Percentiles rank a stretch among this genome's conserved stretches.
Conservation (phyloP, 2,797 vertebrate species). For the Heterohyrax brucei region DNA sequence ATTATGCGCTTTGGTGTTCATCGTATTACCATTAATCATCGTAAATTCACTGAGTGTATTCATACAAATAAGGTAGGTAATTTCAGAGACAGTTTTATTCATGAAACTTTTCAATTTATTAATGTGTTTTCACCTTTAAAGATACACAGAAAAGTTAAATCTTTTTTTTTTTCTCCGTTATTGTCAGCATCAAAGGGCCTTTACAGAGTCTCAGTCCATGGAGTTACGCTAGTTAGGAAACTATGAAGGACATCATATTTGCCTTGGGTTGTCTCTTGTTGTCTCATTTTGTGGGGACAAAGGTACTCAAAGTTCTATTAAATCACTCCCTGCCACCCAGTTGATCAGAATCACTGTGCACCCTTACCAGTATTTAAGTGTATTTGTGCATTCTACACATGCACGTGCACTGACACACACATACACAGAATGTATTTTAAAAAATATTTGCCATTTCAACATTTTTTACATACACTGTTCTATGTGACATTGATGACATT, state of each 20-base stretch:
- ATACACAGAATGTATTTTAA: not conserved
- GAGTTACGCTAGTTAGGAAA: not conserved
- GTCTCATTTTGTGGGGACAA: not conserved
- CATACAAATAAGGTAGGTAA: slow-evolving; percentile 88
- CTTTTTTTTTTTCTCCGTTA: slow-evolving; percentile 63
- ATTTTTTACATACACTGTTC: not conserved
- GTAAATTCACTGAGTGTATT: slow-evolving; percentile 90
- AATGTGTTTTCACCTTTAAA: slow-evolving; percentile 87
- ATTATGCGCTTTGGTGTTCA: slow-evolving; percentile 89
- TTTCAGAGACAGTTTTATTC: slow-evolving; percentile 89
- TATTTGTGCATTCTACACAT: not conserved
- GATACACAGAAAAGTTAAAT: slow-evolving; percentile 77
- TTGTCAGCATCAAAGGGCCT: slow-evolving; percentile 32
- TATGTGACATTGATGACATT: not conserved
- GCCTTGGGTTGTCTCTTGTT: not conserved
- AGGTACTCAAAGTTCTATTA: not conserved
- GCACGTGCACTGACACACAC: not conserved
- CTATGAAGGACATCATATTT: not conserved
- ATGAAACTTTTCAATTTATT: slow-evolving; percentile 87
- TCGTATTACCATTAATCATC: slow-evolving; percentile 90
- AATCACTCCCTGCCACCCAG: not conserved
- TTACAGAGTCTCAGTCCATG: not conserved
- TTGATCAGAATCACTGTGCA: not conserved
- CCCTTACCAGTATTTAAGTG: not conserved
- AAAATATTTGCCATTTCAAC: not conserved